Evolutionary conservation across 2,797 vertebrate genomes (phyloP), one percentile per base, ranked within the genome.

Genomic region (Okamejei kenojei): DNA sequence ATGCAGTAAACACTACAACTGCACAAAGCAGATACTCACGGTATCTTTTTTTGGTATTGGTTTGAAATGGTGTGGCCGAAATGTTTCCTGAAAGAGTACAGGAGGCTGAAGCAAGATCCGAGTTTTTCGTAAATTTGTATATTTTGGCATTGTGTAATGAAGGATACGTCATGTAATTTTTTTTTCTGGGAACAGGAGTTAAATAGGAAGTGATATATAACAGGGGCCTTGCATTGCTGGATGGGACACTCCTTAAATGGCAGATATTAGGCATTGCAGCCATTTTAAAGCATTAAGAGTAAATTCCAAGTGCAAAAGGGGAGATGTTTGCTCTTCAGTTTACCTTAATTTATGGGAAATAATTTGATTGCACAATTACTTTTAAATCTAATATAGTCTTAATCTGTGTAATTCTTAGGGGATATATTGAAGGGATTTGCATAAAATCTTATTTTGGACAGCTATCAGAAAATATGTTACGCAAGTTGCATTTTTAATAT

Each of bases 391-490:
- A 92, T 68, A 74, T 74, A 58, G 68, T 92, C 90, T 92, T 92
- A 74, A 92, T 92, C 26, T 92, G 71, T 74, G 90, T 92, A 71
- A 92, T 92, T 92, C 38, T 76, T 92, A 38, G 45, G 90, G 90
- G 90, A 92, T 92, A 92, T 74, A 92, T 92, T 92, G 68, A 92
- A 92, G 90, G 90, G 90, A 92, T 32, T 92, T 92, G 38, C 68
- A 92, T 71, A 92, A 92, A 92, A 54, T 92, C 90, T 92, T 92
- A 92, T 92, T 92, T 92, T 92, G 68, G 90, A 74, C 90, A 92
- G 73, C 23, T 74, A 76, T 76, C 71, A 76, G 88, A 90, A 76
- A 92, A 91, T 38, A 26, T 92, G 68, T 74, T 92, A 76, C 11
- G 58, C 21, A 76, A 54, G 68, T 74, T 91, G 35, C 38, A 54